phyloP scores from a whole-genome alignment of 2,888 invertebrate genomes.

The Pseudococcus jackbeardsleyi region DNA sequence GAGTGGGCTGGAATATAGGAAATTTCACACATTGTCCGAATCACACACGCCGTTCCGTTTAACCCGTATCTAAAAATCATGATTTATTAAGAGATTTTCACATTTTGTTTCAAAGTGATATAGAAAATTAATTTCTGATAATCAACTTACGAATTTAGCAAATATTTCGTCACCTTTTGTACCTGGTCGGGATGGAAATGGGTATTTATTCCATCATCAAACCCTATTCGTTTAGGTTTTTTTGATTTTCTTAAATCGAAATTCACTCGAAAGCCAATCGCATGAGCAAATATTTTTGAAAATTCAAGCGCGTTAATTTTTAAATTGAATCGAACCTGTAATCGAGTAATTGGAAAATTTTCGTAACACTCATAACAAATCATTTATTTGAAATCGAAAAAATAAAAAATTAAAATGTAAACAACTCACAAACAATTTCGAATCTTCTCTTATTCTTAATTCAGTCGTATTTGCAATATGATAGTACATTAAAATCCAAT shows the following conservation, averaged over 20 bases:
- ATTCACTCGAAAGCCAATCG: constrained; percentile 61
- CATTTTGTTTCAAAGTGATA: neutral
- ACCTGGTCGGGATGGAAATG: constrained; percentile 57
- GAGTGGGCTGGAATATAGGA: constrained; percentile 49
- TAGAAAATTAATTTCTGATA: neutral
- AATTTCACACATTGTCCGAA: constrained; percentile 55
- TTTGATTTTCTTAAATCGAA: constrained; percentile 59
- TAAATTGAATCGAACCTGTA: constrained; percentile 48
- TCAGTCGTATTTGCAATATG: constrained; percentile 35
- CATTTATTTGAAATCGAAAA: neutral
- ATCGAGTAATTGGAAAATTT: neutral
- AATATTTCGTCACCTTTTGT: constrained; percentile 21
- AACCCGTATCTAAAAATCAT: constrained; percentile 58
- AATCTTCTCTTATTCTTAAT: constrained; percentile 62
- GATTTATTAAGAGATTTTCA: neutral
- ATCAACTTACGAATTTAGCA: constrained; percentile 51
- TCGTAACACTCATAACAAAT: constrained; percentile 20
- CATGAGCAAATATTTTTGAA: constrained; percentile 58
- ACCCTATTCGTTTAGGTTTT: neutral
- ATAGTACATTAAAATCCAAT: constrained; percentile 13
- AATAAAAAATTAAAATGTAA: constrained; percentile 43
- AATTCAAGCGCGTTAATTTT: constrained; percentile 56
- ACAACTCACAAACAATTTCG: constrained; percentile 60
- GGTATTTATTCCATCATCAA: neutral
- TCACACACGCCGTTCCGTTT: constrained; percentile 59